Evolutionary conservation across 2,888 invertebrate genomes (phyloP), one percentile per base, ranked within the genome.

Genomic region (Meandrusa payeni): DNA sequence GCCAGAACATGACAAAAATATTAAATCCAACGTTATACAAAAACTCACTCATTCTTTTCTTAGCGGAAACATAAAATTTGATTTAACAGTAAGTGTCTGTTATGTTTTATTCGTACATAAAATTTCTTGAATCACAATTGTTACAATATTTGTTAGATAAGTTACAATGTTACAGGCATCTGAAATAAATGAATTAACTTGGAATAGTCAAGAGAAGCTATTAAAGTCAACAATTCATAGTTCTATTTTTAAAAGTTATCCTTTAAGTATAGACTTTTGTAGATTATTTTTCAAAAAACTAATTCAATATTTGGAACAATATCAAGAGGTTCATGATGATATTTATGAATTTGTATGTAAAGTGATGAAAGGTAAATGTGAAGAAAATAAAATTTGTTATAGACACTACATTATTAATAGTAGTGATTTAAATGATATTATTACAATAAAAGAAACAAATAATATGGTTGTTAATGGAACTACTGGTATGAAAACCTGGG

Each of bases 401-500:
- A 90, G 91, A 39, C 94, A 94, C 70, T 94, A 93, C 68, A 39
- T 87, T 24, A 59, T 91, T 40, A 62, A 72, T 19, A 61, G n/a
- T n/a, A n/a, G 80, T 43, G 62, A 76, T 40, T 47, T 66, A 24
- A 54, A 43, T 52, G 69, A 65, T 49, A 66, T 78, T 20, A 72
- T 94, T 19, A 91, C 90, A 6, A 72, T 95, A 36, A 90, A 90
- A 54, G 95, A 95, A 74, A 93, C 91, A 44, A 89, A 87, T 41
- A 92, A 90, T 63, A 90, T 94, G 63, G 93, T 95, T 52, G 89
- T 92, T 0, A 89, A 93, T 69, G 95, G 95, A 15, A 95, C 95
- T 10, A 95, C 95, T 7, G 95, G 95, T 13, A 80, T 95, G 54
- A 91, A 91, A 54, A 93, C 91, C 57, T 95, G 95, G 95, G 93